Conservation (phyloP, 2,113 vertebrate genomes). For the Tetrao urogallus region DNA sequence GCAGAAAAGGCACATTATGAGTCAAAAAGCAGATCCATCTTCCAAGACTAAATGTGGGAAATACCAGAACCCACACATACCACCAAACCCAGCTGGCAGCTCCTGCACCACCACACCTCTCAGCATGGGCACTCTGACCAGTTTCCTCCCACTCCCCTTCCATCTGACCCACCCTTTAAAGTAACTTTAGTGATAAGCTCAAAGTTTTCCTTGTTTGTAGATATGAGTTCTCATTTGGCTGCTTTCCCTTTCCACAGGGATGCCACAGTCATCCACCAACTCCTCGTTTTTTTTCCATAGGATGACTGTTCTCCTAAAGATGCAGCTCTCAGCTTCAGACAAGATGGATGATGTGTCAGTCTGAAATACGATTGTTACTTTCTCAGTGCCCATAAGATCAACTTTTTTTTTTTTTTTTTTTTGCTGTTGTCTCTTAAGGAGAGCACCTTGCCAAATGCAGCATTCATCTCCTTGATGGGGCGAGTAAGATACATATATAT, state of each 20-base stretch:
- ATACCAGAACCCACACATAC: neutral
- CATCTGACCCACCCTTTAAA: neutral
- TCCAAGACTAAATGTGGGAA: neutral
- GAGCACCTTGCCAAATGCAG: constrained; percentile 41
- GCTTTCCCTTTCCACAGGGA: neutral
- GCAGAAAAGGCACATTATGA: neutral
- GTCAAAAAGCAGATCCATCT: neutral
- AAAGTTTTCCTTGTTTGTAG: neutral
- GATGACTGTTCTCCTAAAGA: neutral
- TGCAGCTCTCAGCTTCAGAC: constrained; percentile 15
- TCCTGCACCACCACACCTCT: rapidly evolving
- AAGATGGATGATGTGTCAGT: constrained; percentile 63
- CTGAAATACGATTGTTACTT: constrained; percentile 44
- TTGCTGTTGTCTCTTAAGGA: neutral
- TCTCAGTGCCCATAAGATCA: constrained; percentile 9
- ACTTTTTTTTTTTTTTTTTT: neutral
- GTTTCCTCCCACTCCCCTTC: neutral
- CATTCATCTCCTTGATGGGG: constrained; percentile 25
- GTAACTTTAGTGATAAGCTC: neutral
- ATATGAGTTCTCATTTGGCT: neutral
- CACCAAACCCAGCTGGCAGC: rapidly evolving
- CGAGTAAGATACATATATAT: neutral
- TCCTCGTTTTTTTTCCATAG: neutral
- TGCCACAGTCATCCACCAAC: neutral
- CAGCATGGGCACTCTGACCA: neutral